Evolutionary conservation across 2,888 invertebrate genomes (phyloP).

Genomic region (Pyralis farinalis): DNA sequence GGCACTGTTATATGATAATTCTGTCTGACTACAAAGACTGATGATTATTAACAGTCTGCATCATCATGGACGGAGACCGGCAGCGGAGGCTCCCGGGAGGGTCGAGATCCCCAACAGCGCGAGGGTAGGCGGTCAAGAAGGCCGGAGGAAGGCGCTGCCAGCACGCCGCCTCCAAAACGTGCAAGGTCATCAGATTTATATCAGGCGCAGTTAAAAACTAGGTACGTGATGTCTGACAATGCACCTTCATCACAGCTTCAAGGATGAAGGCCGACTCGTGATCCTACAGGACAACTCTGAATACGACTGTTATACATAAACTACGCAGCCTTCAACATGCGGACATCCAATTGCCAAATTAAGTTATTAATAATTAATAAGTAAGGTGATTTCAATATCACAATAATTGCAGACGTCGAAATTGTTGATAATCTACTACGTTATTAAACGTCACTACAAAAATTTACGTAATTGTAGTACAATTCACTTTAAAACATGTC

Average conservation of each 20-base stretch:
- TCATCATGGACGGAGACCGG: conserved; percentile 76
- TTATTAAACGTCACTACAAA: too few relatives aligned
- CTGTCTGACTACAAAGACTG: too few relatives aligned
- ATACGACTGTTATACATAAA: too few relatives aligned
- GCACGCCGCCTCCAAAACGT: conserved; percentile 84
- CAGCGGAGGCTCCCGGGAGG: conserved; percentile 64
- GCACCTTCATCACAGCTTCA: conserved; percentile 20
- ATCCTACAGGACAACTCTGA: neutral
- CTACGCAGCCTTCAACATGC: too few relatives aligned
- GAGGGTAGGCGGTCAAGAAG: conserved; percentile 76
- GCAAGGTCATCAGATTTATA: conserved; percentile 86
- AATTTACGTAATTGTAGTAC: too few relatives aligned
- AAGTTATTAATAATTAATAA: too few relatives aligned
- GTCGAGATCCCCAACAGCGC: conserved; percentile 50
- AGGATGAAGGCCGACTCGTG: neutral
- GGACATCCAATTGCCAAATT: too few relatives aligned
- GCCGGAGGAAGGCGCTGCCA: conserved; percentile 71
- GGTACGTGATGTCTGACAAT: conserved; percentile 45
- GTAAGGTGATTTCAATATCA: too few relatives aligned
- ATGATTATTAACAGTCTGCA: conserved; percentile 46
- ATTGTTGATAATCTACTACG: too few relatives aligned
- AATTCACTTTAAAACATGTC: too few relatives aligned
- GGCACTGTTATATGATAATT: too few relatives aligned
- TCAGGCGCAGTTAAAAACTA: conserved; percentile 81
- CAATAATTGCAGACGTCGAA: too few relatives aligned